Percentiles rank a stretch among this genome's conserved stretches.
phyloP scores from a whole-genome alignment of 2,113 vertebrate genomes.

The Lepisosteus osseus region DNA sequence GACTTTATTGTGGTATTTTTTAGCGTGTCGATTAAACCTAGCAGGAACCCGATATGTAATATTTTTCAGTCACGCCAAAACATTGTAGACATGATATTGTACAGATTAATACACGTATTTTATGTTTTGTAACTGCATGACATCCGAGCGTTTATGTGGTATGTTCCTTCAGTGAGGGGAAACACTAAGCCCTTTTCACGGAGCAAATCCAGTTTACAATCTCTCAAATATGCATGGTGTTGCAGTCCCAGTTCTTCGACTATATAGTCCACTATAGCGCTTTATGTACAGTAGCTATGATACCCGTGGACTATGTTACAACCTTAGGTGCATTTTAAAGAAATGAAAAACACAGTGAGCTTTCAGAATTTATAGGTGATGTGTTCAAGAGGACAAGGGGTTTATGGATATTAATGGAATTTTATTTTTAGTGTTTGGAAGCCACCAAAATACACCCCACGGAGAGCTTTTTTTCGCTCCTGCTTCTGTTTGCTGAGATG shows the following conservation, averaged over 20 bases:
- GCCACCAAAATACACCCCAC: background rate
- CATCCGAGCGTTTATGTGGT: background rate
- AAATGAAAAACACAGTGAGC: no score
- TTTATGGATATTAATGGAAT: background rate
- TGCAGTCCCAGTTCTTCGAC: slow-evolving; percentile 18
- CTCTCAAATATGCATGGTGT: slow-evolving; percentile 16
- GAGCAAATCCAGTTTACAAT: background rate
- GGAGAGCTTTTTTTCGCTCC: background rate
- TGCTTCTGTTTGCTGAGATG: background rate
- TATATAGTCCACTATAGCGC: background rate
- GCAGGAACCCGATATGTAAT: no score
- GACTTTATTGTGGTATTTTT: slow-evolving; percentile 32
- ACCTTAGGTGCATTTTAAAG: no score
- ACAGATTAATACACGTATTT: background rate
- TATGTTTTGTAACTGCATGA: background rate
- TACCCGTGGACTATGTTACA: no score
- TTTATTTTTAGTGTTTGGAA: background rate
- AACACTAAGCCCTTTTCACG: background rate
- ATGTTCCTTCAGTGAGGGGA: background rate
- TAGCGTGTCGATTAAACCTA: slow-evolving; percentile 13
- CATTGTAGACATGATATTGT: background rate
- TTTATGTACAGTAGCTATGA: background rate
- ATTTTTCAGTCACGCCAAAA: background rate
- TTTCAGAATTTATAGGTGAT: no score
- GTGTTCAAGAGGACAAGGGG: no score